Evolutionary conservation across 2,797 vertebrate species (phyloP).

Genomic region (Melanitta fusca): DNA sequence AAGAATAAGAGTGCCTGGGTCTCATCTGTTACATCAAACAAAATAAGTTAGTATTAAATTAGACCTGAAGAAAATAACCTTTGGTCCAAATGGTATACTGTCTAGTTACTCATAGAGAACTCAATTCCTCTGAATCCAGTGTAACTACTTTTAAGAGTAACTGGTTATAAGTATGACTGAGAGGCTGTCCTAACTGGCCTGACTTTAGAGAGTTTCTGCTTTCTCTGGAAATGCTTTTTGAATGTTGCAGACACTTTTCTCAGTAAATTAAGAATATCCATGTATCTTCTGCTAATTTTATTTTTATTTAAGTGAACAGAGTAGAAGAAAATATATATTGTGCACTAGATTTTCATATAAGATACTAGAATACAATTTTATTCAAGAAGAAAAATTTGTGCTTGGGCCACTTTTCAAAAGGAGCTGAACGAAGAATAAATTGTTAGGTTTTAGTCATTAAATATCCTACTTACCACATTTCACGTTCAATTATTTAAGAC

Average conservation of each 20-base stretch:
- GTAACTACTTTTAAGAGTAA: background rate
- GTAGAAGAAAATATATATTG: background rate
- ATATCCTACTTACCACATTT: background rate
- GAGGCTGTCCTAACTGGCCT: background rate
- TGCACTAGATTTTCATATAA: background rate
- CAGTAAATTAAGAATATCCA: background rate
- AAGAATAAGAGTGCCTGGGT: background rate
- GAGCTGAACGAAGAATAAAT: background rate
- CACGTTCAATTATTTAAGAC: background rate
- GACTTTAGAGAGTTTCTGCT: background rate
- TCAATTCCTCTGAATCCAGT: background rate
- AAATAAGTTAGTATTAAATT: background rate
- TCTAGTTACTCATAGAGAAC: background rate
- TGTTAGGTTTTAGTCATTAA: background rate
- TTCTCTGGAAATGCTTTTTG: background rate
- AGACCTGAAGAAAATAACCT: background rate
- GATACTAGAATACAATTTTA: background rate
- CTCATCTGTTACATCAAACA: background rate
- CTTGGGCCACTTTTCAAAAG: background rate
- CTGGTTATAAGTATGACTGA: background rate
- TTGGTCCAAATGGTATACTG: background rate
- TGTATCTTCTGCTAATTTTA: background rate
- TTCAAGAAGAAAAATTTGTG: background rate
- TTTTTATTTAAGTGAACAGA: background rate
- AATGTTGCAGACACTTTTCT: background rate